phyloP scores from a whole-genome alignment of 2,888 invertebrate genomes.

The Ferdinandea cuprea region DNA sequence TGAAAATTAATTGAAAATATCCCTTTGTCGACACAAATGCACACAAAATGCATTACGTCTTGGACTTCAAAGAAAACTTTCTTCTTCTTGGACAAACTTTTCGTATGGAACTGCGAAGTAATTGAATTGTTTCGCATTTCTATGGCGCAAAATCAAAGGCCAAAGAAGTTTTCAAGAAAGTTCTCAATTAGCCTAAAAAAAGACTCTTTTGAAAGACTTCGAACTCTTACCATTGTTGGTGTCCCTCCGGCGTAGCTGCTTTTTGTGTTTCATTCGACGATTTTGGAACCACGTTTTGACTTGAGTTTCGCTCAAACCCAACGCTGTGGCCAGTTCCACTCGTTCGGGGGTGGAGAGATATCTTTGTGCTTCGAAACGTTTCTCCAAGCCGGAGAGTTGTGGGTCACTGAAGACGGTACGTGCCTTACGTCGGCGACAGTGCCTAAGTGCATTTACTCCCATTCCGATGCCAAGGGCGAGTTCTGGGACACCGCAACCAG shows the following conservation, averaged over 20 bases:
- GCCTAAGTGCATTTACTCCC: constrained; percentile 89
- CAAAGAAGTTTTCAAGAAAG: constrained; percentile 61
- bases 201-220: constrained; percentile 22
- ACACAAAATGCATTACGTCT: constrained; percentile 60
- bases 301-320: constrained; percentile 97
- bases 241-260: constrained; percentile 86
- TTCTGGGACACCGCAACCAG: constrained; percentile 81
- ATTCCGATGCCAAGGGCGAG: constrained; percentile 82
- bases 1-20: constrained; percentile 60
- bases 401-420: constrained; percentile 95
- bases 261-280: constrained; percentile 97
- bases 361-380: constrained; percentile 96
- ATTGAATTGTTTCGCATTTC: constrained; percentile 48
- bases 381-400: constrained; percentile 93
- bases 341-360: constrained; percentile 98
- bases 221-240: constrained; percentile 81
- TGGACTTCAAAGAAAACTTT: constrained; percentile 57
- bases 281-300: constrained; percentile 99
- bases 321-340: constrained; percentile 95
- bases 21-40: constrained; percentile 40
- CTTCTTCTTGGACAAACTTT: constrained; percentile 23
- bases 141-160: constrained; percentile 42
- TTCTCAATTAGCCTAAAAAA: constrained; percentile 43
- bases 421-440: constrained; percentile 97
- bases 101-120: constrained; percentile 5